Percentiles rank a stretch among this genome's conserved stretches.
Conservation (phyloP, 1,140 invertebrate species). For the Scylla paramamosain region DNA sequence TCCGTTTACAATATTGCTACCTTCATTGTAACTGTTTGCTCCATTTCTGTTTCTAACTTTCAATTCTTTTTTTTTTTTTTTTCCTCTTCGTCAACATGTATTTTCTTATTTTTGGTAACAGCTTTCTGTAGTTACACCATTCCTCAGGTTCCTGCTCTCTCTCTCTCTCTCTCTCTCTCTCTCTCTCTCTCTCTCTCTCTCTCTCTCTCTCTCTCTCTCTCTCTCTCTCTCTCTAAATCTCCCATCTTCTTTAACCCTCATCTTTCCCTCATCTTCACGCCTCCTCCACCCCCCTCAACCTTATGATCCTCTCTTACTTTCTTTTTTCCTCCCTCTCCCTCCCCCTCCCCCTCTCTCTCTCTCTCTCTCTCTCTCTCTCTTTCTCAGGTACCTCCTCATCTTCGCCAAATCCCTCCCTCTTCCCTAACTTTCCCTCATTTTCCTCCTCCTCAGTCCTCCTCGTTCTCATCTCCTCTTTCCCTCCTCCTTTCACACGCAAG, state of each 20-base stretch:
- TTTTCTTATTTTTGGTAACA: too few species aligned
- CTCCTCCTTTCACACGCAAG: neutral
- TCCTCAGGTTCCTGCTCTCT: neutral
- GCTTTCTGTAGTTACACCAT: too few species aligned
- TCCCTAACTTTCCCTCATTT: neutral
- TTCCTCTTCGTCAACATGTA: too few species aligned
- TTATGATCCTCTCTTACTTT: neutral
- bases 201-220: neutral
- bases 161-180: neutral
- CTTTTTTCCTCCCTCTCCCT: neutral
- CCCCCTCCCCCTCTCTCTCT: neutral
- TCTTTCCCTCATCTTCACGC: neutral
- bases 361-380: neutral
- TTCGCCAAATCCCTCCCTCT: neutral
- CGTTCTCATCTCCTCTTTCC: neutral
- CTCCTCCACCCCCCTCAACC: neutral
- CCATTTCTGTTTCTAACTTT: too few species aligned
- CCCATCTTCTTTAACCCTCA: neutral
- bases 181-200: neutral
- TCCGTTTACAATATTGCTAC: too few species aligned
- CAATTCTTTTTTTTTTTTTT: too few species aligned
- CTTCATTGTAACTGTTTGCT: too few species aligned
- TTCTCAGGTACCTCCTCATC: neutral
- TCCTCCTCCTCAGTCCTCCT: conserved; percentile 27
- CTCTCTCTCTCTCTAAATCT: conserved; percentile 10